Conservation (phyloP, 2,797 vertebrate genomes). For the Lepilemur ruficaudatus region DNA sequence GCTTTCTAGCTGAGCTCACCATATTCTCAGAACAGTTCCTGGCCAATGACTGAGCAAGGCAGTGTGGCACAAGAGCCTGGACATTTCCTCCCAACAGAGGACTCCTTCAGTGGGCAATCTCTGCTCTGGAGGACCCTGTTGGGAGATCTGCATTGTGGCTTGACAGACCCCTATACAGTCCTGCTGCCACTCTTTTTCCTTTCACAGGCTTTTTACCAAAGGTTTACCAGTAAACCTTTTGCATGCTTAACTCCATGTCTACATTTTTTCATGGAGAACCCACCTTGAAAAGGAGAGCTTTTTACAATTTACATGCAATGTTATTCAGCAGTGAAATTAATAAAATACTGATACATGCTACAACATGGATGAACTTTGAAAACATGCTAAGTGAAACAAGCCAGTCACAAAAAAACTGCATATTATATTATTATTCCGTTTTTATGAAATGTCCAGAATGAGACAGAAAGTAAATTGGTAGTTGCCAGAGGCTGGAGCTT, state of each 20-base stretch:
- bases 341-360: background rate
- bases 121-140: background rate
- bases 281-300: background rate
- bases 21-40: background rate
- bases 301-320: background rate
- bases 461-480: background rate
- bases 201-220: background rate
- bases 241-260: background rate
- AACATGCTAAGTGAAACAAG: background rate
- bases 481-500: background rate
- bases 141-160: background rate
- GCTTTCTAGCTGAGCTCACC: background rate
- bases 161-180: fast-evolving
- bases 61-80: fast-evolving
- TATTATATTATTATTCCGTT: background rate
- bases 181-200: background rate
- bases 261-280: background rate
- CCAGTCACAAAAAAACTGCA: background rate
- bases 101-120: fast-evolving
- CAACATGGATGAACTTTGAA: background rate
- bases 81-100: background rate
- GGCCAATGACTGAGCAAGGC: background rate
- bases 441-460: background rate
- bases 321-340: background rate
- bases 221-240: background rate